A percentile compares a stretch with the other conserved stretches of the same genome.
Evolutionary conservation across 2,888 invertebrate genomes (phyloP).

Genomic region (Taenaris catops): DNA sequence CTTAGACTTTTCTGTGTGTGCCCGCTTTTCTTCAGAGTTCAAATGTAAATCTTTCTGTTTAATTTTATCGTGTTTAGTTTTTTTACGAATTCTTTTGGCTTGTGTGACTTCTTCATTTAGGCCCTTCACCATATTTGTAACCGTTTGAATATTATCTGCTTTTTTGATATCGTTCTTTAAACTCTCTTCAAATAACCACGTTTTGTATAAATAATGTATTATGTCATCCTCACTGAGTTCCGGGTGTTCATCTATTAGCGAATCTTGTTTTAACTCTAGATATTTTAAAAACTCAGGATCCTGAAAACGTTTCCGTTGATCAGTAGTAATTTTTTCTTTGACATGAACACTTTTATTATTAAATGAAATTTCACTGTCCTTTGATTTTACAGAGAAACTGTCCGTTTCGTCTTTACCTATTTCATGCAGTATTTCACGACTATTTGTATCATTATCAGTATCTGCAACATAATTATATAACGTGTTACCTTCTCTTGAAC

Average conservation of each 20-base stretch:
- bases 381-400: constrained; percentile 30
- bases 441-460: constrained; percentile 4
- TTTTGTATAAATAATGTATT: constrained; percentile 65
- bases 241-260: constrained; percentile 72
- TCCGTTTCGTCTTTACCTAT: constrained; percentile 27
- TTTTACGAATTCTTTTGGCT: constrained; percentile 44
- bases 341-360: constrained; percentile 30
- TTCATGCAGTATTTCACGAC: too few relatives aligned
- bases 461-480: constrained; percentile 6
- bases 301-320: constrained; percentile 32
- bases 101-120: constrained; percentile 33
- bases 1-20: constrained; percentile 39
- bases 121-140: constrained; percentile 52
- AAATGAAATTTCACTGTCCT: constrained; percentile 37
- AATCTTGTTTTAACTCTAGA: constrained; percentile 66
- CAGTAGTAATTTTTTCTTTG: constrained; percentile 29
- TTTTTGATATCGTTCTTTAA: constrained; percentile 36
- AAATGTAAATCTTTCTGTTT: constrained; percentile 19
- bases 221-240: constrained; percentile 68
- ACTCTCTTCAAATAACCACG: constrained; percentile 60
- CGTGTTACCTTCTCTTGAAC: background rate
- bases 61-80: constrained; percentile 36
- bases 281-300: constrained; percentile 72
- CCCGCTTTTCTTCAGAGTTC: constrained; percentile 25
- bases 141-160: constrained; percentile 42